phyloP scores from a whole-genome alignment of 2,113 vertebrate genomes.

The Papio anubis region DNA sequence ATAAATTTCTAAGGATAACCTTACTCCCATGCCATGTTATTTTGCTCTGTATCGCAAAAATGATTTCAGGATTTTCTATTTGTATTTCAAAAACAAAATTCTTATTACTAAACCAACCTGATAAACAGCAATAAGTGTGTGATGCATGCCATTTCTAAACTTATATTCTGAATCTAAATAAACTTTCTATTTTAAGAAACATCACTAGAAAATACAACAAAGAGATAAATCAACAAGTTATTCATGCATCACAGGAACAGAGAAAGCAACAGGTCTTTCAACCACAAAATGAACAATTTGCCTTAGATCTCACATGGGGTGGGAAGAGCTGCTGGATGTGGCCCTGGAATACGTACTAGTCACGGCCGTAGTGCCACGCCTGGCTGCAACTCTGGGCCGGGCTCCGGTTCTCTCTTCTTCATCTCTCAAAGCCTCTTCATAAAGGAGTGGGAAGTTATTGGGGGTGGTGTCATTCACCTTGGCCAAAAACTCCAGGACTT shows the following conservation, averaged over 20 bases:
- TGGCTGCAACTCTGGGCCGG: not conserved
- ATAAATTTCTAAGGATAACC: not conserved
- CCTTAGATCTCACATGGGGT: not conserved
- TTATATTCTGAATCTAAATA: not conserved
- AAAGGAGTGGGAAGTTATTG: not conserved
- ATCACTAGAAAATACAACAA: not conserved
- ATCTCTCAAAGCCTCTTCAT: not conserved
- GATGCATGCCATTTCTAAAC: not conserved
- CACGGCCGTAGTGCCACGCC: rapidly evolving
- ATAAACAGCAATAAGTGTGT: not conserved
- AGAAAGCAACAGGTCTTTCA: not conserved
- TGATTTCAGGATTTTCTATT: not conserved
- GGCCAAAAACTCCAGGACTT: not conserved
- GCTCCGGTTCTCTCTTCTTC: not conserved
- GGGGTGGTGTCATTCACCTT: rapidly evolving
- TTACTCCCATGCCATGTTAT: not conserved
- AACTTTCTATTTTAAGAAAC: not conserved
- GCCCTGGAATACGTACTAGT: rapidly evolving
- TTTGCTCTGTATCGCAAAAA: not conserved
- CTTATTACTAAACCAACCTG: not conserved
- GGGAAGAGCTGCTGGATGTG: not conserved
- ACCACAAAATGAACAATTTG: not conserved
- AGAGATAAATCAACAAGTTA: not conserved
- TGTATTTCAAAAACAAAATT: not conserved
- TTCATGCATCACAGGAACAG: not conserved